Evolutionary conservation across 2,797 vertebrate genomes (phyloP).

Genomic region (Melanotaenia nigrans): DNA sequence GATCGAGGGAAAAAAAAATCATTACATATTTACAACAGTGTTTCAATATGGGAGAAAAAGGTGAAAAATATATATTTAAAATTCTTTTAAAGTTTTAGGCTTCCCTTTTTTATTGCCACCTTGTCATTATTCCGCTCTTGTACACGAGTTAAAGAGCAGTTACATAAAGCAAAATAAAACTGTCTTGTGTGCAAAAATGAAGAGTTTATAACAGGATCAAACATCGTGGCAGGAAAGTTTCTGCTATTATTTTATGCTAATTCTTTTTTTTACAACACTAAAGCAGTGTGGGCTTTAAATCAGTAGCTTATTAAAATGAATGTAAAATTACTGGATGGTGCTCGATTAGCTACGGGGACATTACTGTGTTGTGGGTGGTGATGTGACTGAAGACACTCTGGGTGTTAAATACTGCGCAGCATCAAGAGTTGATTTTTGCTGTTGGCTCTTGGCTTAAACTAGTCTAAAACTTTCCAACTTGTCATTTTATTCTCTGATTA

Average conservation of each 20-base stretch:
- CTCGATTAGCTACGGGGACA: not conserved
- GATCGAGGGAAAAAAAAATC: not conserved
- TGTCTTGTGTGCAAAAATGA: not conserved
- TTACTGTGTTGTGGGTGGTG: not conserved
- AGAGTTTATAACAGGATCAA: not conserved
- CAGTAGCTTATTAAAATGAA: not conserved
- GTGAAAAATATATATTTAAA: not conserved
- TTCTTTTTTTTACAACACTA: not conserved
- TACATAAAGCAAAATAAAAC: not conserved
- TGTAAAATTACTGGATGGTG: not conserved
- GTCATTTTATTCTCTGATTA: not conserved
- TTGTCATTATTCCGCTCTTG: not conserved
- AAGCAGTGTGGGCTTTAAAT: not conserved
- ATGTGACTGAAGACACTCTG: not conserved
- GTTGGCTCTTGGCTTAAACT: not conserved
- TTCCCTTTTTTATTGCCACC: no score
- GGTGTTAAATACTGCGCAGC: not conserved
- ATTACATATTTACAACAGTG: not conserved
- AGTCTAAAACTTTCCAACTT: not conserved
- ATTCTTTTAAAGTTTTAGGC: not conserved
- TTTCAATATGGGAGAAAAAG: not conserved
- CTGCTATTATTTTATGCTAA: not conserved
- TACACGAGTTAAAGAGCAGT: not conserved
- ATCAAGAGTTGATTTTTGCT: not conserved
- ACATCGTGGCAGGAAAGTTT: not conserved